These are phyloP conservation scores for Hemicentrotus pulcherrimus DNA, from an alignment of 35 echinoderm and acorn worm genomes.

Conservation along the genomic window DNA sequence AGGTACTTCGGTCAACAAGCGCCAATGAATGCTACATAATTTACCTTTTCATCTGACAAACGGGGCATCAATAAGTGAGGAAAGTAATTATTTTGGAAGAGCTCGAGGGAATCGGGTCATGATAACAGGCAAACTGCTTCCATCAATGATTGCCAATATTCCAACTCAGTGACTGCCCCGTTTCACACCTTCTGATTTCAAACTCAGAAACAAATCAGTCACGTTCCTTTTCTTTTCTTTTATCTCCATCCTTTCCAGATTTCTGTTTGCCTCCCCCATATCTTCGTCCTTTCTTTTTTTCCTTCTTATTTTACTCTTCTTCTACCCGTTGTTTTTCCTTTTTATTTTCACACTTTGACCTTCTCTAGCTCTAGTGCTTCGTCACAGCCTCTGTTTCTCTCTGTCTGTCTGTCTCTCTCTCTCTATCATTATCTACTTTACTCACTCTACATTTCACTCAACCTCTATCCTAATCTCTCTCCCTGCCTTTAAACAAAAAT, in stretches of 20 bases:
- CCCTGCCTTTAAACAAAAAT: too few relatives aligned
- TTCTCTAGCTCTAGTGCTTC: too few relatives aligned
- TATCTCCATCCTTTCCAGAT: not conserved
- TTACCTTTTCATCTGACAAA: slow-evolving; percentile 4
- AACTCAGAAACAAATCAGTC: not conserved
- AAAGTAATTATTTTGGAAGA: slow-evolving; percentile 6
- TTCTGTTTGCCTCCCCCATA: too few relatives aligned
- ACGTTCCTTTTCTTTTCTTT: not conserved
- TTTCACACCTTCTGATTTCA: slow-evolving; percentile 3
- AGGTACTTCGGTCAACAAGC: not conserved
- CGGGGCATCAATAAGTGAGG: not conserved
- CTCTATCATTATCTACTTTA: too few relatives aligned
- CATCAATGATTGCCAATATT: not conserved
- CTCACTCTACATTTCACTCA: too few relatives aligned
- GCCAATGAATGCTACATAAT: not conserved
- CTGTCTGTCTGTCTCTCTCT: too few relatives aligned
- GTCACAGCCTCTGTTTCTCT: too few relatives aligned
- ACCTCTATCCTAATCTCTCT: too few relatives aligned
- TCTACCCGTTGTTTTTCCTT: too few relatives aligned
- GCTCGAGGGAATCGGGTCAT: not conserved
- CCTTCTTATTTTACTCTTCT: too few relatives aligned
- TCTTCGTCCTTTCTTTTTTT: not conserved
- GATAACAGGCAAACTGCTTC: not conserved
- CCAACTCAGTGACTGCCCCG: not conserved
- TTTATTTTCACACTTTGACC: too few relatives aligned